Base-by-base conservation (phyloP, 2,888 invertebrate species). In the Pardosa pseudoannulata region DNA sequence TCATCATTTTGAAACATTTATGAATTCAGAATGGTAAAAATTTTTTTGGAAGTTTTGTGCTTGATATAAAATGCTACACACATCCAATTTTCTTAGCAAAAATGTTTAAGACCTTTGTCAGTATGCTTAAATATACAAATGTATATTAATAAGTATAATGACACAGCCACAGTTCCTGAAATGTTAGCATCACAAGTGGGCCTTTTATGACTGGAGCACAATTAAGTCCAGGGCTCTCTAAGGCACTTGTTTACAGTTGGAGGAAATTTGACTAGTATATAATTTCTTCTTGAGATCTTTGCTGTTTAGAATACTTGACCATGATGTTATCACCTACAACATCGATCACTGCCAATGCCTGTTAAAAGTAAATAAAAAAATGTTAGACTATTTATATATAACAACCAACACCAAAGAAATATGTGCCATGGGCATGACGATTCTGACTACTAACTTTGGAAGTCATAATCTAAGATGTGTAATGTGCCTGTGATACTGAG, bases 281-380 rank as follows among this genome's bases (percentile, higher is more conserved):
- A 50, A 86, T 65, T 79, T 86, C 79, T 70, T 71, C 74, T 75
- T 86, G 85, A 86, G 85, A 86, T 79, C 85, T 74, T 70, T 79
- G 29, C 6, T 72, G 36, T 64, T 86, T 79, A 1, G 85, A 86
- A 64, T 79, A 86, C 41, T 79, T 86, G 23, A 68, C 85, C 85
- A 86, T 86, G 27, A 86, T 79, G 19, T 39, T 41, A 16, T 23
- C 41, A 11, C 85, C 85, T 28, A 86, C 79, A 39, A 13, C 29
- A 29, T 79, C 85, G 32, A 86, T 79, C 56, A 86, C 85, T n/a
- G 67, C n/a, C 19, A 86, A 64, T 46, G 85, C 85, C 85, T 86
- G 64, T 62, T 72, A 41, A 50, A 9, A n/a, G n/a, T n/a, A n/a
- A n/a, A n/a, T n/a, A n/a, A n/a, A n/a, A n/a, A n/a, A n/a, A n/a